Evolutionary conservation across 2,888 invertebrate species (phyloP), one percentile per base, ranked within the genome.

Genomic region (Lobophora halterata): DNA sequence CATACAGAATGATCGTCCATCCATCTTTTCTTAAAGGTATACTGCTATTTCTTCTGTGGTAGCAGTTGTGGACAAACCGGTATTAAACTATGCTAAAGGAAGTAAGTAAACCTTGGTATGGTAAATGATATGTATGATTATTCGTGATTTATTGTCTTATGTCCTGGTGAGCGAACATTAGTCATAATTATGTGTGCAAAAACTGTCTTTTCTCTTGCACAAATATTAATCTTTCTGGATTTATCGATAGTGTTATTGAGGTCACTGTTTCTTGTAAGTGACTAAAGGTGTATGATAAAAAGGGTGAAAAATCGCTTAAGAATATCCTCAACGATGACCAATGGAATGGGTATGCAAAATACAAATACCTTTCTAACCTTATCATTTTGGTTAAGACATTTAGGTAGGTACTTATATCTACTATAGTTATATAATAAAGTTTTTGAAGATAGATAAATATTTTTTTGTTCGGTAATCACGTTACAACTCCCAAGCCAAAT

Each of bases 1-100:
- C 76, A 66, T 31, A 30, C 69, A 73, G 72, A 75, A 66, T 71
- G 73, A 77, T 74, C 64, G 71, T 52, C 61, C 62, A 69, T 70
- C 70, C 69, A 61, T 71, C 67, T 65, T 63, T 61, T 58, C 64
- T 65, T 63, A n/a, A n/a, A n/a, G n/a, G n/a, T n/a, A n/a, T n/a
- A n/a, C n/a, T n/a, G n/a, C n/a, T n/a, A n/a, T n/a, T n/a, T n/a
- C n/a, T n/a, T n/a, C n/a, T n/a, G n/a, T n/a, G n/a, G n/a, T n/a
- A 63, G 60, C 55, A 54, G 60, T 55, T 45, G 32, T 64, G 48
- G 60, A 49, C 38, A 49, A 70, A 72, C 71, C 68, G 70, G 77
- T 72, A 66, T 59, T 42, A 48, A 28, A 48, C 31, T 30, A 45
- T 49, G 47, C 52, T 49, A 38, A 67, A 72, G 71, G 71, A 70